Percentiles rank a stretch among this genome's conserved stretches.
These are phyloP conservation scores for Dasyprocta punctata DNA, from an alignment of 2,113 vertebrate species.

Conservation along the genomic window DNA sequence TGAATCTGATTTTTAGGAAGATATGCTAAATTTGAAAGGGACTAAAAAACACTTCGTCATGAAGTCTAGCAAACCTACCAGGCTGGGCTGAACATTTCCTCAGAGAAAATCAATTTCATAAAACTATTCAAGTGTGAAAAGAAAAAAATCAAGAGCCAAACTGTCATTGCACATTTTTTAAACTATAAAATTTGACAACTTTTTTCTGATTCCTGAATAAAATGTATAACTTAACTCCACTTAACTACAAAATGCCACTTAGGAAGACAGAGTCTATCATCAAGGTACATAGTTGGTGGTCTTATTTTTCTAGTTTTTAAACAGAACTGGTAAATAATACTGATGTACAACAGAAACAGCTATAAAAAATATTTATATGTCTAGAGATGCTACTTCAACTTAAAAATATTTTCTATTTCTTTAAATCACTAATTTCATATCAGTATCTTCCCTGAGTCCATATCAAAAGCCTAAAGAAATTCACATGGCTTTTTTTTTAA, in stretches of 20 bases:
- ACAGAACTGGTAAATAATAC: neutral
- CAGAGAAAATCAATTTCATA: constrained; percentile 58
- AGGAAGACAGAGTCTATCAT: neutral
- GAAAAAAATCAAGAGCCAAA: neutral
- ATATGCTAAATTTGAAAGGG: neutral
- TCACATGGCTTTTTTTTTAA: too few relatives aligned
- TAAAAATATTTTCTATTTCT: too few relatives aligned
- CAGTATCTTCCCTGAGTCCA: too few relatives aligned
- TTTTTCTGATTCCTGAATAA: constrained; percentile 43
- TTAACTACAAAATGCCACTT: constrained; percentile 39
- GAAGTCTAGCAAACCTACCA: too few relatives aligned
- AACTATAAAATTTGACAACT: constrained; percentile 40
- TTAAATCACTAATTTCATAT: too few relatives aligned
- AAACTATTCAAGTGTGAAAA: neutral
- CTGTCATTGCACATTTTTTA: neutral
- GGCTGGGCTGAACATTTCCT: neutral
- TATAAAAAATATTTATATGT: neutral
- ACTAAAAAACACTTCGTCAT: constrained; percentile 9
- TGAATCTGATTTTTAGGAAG: neutral
- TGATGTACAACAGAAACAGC: neutral
- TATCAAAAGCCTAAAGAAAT: too few relatives aligned
- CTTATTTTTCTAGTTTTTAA: neutral
- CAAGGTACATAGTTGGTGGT: neutral
- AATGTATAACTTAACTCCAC: neutral
- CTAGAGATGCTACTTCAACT: too few relatives aligned